Conservation (phyloP, 2,113 vertebrate genomes). For the Sphyrna mokarran region DNA sequence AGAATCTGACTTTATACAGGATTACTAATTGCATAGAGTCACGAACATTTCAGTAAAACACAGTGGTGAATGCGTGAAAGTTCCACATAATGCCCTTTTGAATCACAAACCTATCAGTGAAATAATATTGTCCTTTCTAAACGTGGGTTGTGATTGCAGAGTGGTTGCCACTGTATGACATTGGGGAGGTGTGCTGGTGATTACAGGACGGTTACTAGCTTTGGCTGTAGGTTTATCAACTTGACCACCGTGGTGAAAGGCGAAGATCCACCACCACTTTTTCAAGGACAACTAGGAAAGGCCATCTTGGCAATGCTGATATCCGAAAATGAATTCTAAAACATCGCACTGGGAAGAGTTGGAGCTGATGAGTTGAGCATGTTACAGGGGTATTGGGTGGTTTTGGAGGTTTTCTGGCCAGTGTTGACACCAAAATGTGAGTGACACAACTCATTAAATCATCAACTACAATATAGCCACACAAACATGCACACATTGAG, state of each 20-base stretch:
- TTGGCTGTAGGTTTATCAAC: neutral
- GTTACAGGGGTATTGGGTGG: neutral
- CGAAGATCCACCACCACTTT: neutral
- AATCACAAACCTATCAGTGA: neutral
- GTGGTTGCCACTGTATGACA: neutral
- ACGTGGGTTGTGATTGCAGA: neutral
- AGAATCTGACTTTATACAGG: neutral
- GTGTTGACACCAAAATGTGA: neutral
- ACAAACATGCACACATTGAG: neutral
- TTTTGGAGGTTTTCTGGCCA: neutral
- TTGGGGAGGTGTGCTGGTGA: neutral
- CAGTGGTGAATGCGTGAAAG: neutral
- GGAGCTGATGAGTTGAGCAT: neutral
- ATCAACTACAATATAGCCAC: neutral
- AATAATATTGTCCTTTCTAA: neutral
- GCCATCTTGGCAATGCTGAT: neutral
- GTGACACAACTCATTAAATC: neutral
- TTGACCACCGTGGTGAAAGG: neutral
- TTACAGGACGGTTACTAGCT: neutral
- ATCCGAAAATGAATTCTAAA: neutral
- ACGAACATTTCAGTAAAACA: slow-evolving; percentile 10
- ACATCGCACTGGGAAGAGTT: neutral
- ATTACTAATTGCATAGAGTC: neutral
- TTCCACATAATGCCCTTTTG: neutral
- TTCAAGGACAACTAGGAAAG: neutral